These are phyloP conservation scores for Telmatherina bonti DNA, from an alignment of 2,797 vertebrate species.

Conservation along the genomic window DNA sequence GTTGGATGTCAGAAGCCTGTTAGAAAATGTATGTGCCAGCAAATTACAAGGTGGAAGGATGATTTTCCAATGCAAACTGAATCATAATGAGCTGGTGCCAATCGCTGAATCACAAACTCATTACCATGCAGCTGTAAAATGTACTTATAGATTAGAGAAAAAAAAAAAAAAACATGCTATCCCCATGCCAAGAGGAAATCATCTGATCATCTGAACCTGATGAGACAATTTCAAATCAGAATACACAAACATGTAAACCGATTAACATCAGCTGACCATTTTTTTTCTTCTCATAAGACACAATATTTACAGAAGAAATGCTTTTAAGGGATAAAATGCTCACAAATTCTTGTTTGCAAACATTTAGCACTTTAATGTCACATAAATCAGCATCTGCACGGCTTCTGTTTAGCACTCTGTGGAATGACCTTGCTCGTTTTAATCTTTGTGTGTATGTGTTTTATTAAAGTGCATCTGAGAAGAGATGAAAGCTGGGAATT, in stretches of 20 bases:
- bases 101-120: slow-evolving; percentile 69
- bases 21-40: slow-evolving; percentile 49
- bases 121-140: slow-evolving; percentile 71
- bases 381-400: slow-evolving; percentile 35
- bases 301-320: slow-evolving; percentile 5
- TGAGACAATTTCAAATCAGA: slow-evolving; percentile 40
- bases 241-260: slow-evolving; percentile 23
- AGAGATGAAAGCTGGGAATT: slow-evolving; percentile 16
- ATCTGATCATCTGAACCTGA: slow-evolving; percentile 43
- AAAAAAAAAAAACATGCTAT: slow-evolving; percentile 55
- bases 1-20: slow-evolving; percentile 51
- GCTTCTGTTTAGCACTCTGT: slow-evolving; percentile 29
- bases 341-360: slow-evolving; percentile 8
- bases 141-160: slow-evolving; percentile 58
- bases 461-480: slow-evolving; percentile 52
- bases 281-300: neutral
- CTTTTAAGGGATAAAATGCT: neutral
- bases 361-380: slow-evolving; percentile 5
- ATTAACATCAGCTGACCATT: slow-evolving; percentile 13
- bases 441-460: slow-evolving; percentile 33
- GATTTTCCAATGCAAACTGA: slow-evolving; percentile 71
- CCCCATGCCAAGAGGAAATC: slow-evolving; percentile 51
- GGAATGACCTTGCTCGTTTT: slow-evolving; percentile 53
- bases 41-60: slow-evolving; percentile 68
- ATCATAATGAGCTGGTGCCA: slow-evolving; percentile 68